Base-by-base conservation (phyloP, 2,113 vertebrate genomes). In the Tragelaphus imberbis region DNA sequence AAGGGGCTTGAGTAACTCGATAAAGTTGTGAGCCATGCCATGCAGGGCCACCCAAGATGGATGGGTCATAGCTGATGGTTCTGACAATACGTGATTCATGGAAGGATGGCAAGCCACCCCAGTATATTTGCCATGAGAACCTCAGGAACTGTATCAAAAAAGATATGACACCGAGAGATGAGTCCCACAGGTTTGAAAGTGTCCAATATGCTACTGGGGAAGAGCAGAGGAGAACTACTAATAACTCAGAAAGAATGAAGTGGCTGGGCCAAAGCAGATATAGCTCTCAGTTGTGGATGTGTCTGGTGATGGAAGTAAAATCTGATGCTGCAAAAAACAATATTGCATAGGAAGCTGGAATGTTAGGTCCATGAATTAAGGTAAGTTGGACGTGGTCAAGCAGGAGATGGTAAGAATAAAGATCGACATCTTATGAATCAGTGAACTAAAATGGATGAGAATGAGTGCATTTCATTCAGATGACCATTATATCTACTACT, bases 361-460 rank as follows among this genome's bases (percentile, higher is more conserved):
- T 13, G 19, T 25, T 23, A 75, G 68, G 36, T 40, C n/a, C n/a
- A 75, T 6, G 68, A 40, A 40, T 71, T 19, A 3, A 25, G 68
- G n/a, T 75, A 23, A 40, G 40, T 12, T 3, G 10, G 68, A 12
- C 36, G 1, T 23, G 36, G 68, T 40, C 68, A 75, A 40, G 68
- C n/a, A 75, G 19, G 19, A 40, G 10, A 12, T 40, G 19, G 68
- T 23, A 40, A 75, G 68, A 75, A 40, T 75, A 75, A 75, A 6
- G 12, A 40, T 40, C 5, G 0, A 6, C 0, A 0, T 23, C 10
- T 13, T 75, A 40, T 13, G 10, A 40, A 25, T 75, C 68, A 75
- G 68, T 75, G 36, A 40, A 3, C 36, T 75, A 13, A 75, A 75
- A 40, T 13, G 36, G 19, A 25, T 0, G 10, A 11, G 36, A 75